Percentiles rank a stretch among this genome's conserved stretches.
Conservation (phyloP, 2,888 invertebrate species). For the Cerceris rybyensis region DNA sequence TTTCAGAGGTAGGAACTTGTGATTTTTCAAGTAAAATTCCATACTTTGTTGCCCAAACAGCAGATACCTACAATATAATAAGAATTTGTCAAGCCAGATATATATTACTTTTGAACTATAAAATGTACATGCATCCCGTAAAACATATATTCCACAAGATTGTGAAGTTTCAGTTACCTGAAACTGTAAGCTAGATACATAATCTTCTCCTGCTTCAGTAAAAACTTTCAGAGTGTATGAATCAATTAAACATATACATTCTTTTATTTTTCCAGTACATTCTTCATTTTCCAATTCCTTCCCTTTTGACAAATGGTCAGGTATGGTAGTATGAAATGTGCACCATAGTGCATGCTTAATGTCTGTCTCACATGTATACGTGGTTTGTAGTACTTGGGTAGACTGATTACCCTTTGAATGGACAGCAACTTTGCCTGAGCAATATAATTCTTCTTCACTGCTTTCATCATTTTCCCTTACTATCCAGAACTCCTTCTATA, state of each 20-base stretch:
- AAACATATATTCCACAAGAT: not conserved
- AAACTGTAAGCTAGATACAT: constrained; percentile 89
- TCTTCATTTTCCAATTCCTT: constrained; percentile 83
- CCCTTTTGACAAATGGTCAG: constrained; percentile 82
- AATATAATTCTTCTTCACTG: constrained; percentile 93
- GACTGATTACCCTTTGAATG: constrained; percentile 76
- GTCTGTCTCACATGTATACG: constrained; percentile 92
- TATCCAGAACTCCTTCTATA: constrained; percentile 79
- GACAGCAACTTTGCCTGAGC: constrained; percentile 91
- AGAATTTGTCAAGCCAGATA: not conserved
- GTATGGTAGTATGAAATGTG: constrained; percentile 83
- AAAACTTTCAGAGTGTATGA: constrained; percentile 90
- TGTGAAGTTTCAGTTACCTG: constrained; percentile 78
- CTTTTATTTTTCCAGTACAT: constrained; percentile 83
- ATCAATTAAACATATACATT: constrained; percentile 89
- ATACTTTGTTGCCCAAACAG: constrained; percentile 92
- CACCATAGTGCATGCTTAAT: constrained; percentile 92
- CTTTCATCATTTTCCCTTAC: constrained; percentile 83
- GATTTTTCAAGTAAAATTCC: constrained; percentile 92
- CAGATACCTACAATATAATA: constrained; percentile 84
- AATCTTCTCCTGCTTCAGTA: constrained; percentile 91
- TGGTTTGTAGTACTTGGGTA: constrained; percentile 78
- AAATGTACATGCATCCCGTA: constrained; percentile 11
- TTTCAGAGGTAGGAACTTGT: constrained; percentile 65
- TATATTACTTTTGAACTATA: not conserved